These are phyloP conservation scores for Elephas maximus DNA, from an alignment of 2,113 vertebrate genomes.

Conservation along the genomic window DNA sequence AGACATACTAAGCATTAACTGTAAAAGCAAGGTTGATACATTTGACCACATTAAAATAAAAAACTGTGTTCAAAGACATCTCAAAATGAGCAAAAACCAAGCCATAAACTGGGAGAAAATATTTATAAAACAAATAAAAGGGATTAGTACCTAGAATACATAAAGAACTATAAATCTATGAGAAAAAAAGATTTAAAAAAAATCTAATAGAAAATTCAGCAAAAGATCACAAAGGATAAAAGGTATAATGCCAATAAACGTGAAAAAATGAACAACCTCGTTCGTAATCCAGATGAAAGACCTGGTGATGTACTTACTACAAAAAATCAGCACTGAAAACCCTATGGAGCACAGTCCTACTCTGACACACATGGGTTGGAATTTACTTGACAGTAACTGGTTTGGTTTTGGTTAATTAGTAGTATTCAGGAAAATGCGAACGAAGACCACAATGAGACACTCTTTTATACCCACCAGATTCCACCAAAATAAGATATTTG, in stretches of 20 bases:
- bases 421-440: constrained; percentile 32
- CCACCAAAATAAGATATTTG: background rate
- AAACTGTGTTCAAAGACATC: constrained; percentile 27
- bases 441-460: background rate
- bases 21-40: background rate
- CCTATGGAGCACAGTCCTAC: no score
- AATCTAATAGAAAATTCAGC: background rate
- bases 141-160: constrained; percentile 8
- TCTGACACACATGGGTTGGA: no score
- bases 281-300: constrained; percentile 20
- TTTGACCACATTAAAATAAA: constrained; percentile 27
- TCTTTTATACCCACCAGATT: background rate
- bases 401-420: background rate
- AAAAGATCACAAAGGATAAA: background rate
- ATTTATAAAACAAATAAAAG: constrained; percentile 15
- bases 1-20: background rate
- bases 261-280: background rate
- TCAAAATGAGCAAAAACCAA: background rate
- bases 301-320: no score
- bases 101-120: background rate
- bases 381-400: no score
- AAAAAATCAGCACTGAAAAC: no score
- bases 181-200: background rate
- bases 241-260: background rate
- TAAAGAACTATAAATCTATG: constrained; percentile 11